Evolutionary conservation across 2,797 vertebrate genomes (phyloP), one percentile per base, ranked within the genome.

Genomic region (Helostoma temminkii): DNA sequence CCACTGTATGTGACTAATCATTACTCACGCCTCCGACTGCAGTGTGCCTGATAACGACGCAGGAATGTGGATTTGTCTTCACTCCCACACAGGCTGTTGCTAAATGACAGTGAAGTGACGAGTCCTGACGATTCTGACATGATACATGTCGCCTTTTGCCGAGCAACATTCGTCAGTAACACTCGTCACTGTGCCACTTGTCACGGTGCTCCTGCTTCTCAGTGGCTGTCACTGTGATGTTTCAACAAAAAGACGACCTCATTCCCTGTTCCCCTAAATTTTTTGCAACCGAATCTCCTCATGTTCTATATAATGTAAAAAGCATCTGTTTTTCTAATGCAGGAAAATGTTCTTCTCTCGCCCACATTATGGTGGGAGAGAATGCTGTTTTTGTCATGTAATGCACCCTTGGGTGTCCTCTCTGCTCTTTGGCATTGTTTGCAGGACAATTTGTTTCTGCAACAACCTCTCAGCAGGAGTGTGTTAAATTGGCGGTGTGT

Each of bases 41-140:
- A 73, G 52, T 36, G 81, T 66, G 85, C 67, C 75, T 71, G 85
- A 84, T 86, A 81, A 84, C 70, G 59, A 85, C 66, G 54, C 69
- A 69, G 73, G 74, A 63, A 67, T 65, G 76, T 83, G 86, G 69
- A 84, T 74, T 79, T 82, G 76, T 88, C 84, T 76, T 73, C 78
- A 76, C 89, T 85, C 88, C 88, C 83, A 89, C 88, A 60, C 78
- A 43, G 60, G 66, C 82, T 76, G 78, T 28, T 77, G 87, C 72
- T 88, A 83, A 89, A 90, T 89, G 89, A 90, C 87, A 88, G 84
- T 76, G 78, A 83, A 77, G 87, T 82, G 90, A 90, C 74, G 76
- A 83, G 74, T 76, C 76, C 76, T 39, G 85, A 70, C 65, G 71
- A 77, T 81, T 79, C 54, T 82, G 76, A 87, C 88, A 85, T 86